Conservation (phyloP, 2,113 vertebrate genomes). For the Pseudorhombus dupliciocellatus region DNA sequence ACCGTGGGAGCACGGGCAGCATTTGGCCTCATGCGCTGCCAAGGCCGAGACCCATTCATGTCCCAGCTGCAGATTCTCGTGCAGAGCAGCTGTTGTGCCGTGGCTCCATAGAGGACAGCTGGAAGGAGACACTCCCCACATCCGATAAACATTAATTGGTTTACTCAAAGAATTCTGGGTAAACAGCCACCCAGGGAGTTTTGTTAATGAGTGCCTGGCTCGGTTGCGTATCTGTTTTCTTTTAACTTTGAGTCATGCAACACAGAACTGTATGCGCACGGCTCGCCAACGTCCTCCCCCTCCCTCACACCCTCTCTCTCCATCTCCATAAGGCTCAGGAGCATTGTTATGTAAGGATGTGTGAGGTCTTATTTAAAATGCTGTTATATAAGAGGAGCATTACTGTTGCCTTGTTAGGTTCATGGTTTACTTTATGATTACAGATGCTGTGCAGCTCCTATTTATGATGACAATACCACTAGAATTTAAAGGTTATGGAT, state of each 20-base stretch:
- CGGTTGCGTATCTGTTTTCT: slow-evolving; percentile 59
- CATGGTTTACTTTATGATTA: slow-evolving; percentile 4
- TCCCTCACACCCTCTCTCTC: slow-evolving; percentile 32
- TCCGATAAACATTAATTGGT: slow-evolving; percentile 70
- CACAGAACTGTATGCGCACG: slow-evolving; percentile 31
- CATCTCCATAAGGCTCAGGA: slow-evolving; percentile 48
- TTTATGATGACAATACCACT: neutral
- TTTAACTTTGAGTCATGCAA: slow-evolving; percentile 68
- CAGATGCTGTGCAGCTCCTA: neutral
- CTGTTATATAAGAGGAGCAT: slow-evolving; percentile 52
- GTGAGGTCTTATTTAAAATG: slow-evolving; percentile 59
- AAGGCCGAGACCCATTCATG: neutral
- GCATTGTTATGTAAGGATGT: slow-evolving; percentile 67
- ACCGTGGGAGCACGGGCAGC: neutral
- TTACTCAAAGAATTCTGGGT: slow-evolving; percentile 62
- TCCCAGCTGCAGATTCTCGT: slow-evolving; percentile 25
- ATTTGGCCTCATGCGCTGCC: neutral
- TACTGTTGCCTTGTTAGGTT: slow-evolving; percentile 26
- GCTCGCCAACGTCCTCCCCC: slow-evolving; percentile 66
- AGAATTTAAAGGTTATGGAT: neutral
- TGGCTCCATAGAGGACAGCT: slow-evolving; percentile 39
- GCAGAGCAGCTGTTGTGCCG: neutral
- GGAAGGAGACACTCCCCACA: slow-evolving; percentile 32
- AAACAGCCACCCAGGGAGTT: slow-evolving; percentile 71
- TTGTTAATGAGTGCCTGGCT: slow-evolving; percentile 74